A percentile compares a stretch with the other conserved stretches of the same genome.
Conservation (phyloP, 1,140 invertebrate species). For the Drosophila subobscura region DNA sequence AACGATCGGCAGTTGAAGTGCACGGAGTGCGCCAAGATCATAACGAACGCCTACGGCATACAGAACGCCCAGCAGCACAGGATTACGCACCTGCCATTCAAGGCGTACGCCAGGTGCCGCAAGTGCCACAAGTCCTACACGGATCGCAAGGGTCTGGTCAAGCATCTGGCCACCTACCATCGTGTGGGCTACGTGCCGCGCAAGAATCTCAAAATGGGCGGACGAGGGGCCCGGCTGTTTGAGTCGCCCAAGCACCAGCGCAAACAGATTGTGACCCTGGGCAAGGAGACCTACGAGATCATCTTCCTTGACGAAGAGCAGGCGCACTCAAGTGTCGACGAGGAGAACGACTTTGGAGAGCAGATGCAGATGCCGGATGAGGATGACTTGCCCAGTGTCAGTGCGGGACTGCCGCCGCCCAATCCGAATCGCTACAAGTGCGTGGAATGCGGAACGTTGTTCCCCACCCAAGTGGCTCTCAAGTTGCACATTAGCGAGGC, state of each 20-base stretch:
- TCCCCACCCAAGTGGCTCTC: slow-evolving; percentile 55
- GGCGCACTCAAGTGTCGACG: slow-evolving; percentile 25
- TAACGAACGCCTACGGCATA: slow-evolving; percentile 79
- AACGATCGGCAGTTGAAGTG: slow-evolving; percentile 73
- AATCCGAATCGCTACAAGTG: slow-evolving; percentile 61
- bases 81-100: slow-evolving; percentile 74
- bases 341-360: slow-evolving; percentile 71
- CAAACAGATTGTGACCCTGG: slow-evolving; percentile 66
- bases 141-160: slow-evolving; percentile 75
- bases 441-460: slow-evolving; percentile 63
- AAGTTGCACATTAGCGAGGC: slow-evolving; percentile 65
- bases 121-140: slow-evolving; percentile 76
- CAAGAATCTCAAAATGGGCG: slow-evolving; percentile 4
- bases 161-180: slow-evolving; percentile 72
- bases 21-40: slow-evolving; percentile 74
- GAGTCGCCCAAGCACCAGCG: slow-evolving; percentile 35
- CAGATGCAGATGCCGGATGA: slow-evolving; percentile 71
- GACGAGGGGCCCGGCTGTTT: not conserved
- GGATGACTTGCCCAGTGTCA: slow-evolving; percentile 42
- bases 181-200: slow-evolving; percentile 50
- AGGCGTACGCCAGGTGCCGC: slow-evolving; percentile 72
- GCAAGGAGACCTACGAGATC: slow-evolving; percentile 75
- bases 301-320: slow-evolving; percentile 69
- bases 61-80: slow-evolving; percentile 80
- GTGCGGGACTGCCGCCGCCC: not conserved